Conservation (phyloP, 1,140 invertebrate genomes). For the Zophobas morio region DNA sequence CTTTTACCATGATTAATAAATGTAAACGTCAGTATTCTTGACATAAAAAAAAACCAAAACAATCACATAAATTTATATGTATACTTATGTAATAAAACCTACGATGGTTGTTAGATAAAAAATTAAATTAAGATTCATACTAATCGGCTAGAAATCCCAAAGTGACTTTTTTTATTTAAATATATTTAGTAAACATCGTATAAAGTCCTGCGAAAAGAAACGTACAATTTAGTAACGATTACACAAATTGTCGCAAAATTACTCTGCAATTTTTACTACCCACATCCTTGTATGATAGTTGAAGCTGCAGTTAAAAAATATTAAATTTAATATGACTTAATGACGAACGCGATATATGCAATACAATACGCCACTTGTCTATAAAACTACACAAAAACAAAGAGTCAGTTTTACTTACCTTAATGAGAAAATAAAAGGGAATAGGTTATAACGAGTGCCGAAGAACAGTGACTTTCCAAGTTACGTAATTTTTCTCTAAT, state of each 20-base stretch:
- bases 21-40: no score
- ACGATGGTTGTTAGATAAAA: no score
- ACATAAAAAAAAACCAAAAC: no score
- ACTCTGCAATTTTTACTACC: background rate
- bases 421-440: constrained; percentile 56
- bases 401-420: constrained; percentile 13
- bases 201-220: no score
- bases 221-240: background rate
- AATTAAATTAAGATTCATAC: no score
- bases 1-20: no score
- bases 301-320: background rate
- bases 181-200: no score
- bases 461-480: constrained; percentile 81
- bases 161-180: no score
- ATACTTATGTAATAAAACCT: no score
- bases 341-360: background rate
- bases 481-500: constrained; percentile 66
- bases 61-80: no score
- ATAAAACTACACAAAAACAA: background rate
- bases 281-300: background rate
- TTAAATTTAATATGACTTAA: background rate
- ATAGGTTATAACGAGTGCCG: constrained; percentile 75
- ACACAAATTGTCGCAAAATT: background rate
- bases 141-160: no score
- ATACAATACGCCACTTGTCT: background rate